These are phyloP conservation scores for Archegozetes longisetosus DNA, from an alignment of 1,140 invertebrate genomes.

Conservation along the genomic window DNA sequence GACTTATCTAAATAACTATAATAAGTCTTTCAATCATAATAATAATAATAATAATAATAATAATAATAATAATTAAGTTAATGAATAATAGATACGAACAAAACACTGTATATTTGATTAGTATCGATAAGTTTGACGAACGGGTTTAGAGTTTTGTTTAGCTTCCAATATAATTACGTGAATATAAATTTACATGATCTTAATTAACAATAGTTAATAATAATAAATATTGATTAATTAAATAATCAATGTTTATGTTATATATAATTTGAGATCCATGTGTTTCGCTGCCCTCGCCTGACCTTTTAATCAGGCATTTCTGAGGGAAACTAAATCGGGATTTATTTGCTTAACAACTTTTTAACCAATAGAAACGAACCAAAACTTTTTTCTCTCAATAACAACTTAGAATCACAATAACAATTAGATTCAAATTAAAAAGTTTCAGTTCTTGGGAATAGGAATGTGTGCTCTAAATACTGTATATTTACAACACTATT, in stretches of 20 bases:
- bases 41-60: not conserved
- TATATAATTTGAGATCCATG: not conserved
- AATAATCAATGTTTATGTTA: not conserved
- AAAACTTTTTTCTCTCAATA: too few species aligned
- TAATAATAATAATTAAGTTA: not conserved
- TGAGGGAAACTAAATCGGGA: not conserved
- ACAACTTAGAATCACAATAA: too few species aligned
- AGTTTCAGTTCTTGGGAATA: too few species aligned
- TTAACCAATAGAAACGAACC: not conserved
- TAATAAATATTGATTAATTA: not conserved
- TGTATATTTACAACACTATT: too few species aligned
- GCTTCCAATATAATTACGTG: too few species aligned
- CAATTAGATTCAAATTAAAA: too few species aligned
- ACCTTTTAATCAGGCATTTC: not conserved
- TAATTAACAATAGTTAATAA: not conserved
- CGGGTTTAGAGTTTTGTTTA: too few species aligned
- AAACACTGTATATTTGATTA: not conserved
- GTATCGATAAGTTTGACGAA: not conserved
- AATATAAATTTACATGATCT: too few species aligned
- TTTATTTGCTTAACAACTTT: not conserved
- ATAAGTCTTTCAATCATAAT: not conserved
- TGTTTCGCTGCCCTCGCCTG: not conserved
- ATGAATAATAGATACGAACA: not conserved
- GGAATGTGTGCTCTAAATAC: too few species aligned
- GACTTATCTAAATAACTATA: too few species aligned